phyloP scores from a whole-genome alignment of 2,797 vertebrate species.

The Clarias platycephalus region DNA sequence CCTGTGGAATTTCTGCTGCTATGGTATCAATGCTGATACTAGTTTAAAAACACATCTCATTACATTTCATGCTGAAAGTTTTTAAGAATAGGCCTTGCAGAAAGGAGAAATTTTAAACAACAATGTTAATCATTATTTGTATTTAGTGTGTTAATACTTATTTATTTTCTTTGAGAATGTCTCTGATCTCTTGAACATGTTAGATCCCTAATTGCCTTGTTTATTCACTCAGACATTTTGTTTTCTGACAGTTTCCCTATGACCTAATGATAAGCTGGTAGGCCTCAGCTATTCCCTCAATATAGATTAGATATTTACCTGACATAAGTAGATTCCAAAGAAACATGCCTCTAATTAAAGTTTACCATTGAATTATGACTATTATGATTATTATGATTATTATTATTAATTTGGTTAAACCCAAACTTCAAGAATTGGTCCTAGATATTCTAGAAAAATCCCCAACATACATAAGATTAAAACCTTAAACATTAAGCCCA shows the following conservation, averaged over 20 bases:
- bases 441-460: not conserved
- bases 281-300: not conserved
- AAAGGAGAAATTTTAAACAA: too few species aligned
- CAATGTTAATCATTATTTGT: not conserved
- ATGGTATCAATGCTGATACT: not conserved
- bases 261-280: not conserved
- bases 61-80: not conserved
- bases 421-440: not conserved
- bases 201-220: not conserved
- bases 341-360: not conserved
- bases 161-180: not conserved
- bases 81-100: not conserved
- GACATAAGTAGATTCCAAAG: not conserved
- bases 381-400: not conserved
- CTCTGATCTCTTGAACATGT: not conserved
- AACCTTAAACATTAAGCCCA: too few species aligned
- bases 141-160: slow-evolving; percentile 1
- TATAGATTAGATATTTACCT: not conserved
- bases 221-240: not conserved
- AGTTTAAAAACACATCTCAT: not conserved
- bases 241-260: not conserved
- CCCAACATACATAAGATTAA: too few species aligned
- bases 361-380: not conserved
- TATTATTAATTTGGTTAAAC: not conserved
- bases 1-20: not conserved